Percentiles rank a stretch among this genome's conserved stretches.
Conservation (phyloP, 2,797 vertebrate species). For the Catharus ustulatus region DNA sequence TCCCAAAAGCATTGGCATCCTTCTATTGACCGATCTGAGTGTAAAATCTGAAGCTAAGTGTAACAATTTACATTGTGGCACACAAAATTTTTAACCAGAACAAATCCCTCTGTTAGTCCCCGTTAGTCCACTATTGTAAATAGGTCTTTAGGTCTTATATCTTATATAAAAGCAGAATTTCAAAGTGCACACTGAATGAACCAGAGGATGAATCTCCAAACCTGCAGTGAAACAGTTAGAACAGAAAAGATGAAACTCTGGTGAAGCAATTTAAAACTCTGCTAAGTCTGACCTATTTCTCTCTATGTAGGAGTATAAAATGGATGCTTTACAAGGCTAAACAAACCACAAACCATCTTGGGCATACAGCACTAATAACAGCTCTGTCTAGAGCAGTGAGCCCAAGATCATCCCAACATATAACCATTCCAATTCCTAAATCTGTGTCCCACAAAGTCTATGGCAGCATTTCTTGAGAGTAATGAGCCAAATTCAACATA, state of each 20-base stretch:
- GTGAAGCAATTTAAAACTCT: neutral
- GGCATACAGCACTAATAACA: neutral
- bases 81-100: neutral
- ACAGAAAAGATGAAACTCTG: neutral
- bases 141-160: neutral
- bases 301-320: neutral
- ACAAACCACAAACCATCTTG: slow-evolving; percentile 23
- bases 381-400: neutral
- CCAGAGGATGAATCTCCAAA: neutral
- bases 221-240: neutral
- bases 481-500: slow-evolving; percentile 49
- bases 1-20: neutral
- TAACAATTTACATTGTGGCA: neutral
- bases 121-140: neutral
- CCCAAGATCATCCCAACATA: neutral
- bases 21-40: neutral
- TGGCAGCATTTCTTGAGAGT: slow-evolving; percentile 15
- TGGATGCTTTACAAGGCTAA: neutral
- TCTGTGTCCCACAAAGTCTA: neutral
- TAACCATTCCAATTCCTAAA: neutral
- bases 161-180: neutral
- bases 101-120: neutral
- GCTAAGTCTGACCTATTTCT: slow-evolving; percentile 4
- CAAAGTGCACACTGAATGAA: neutral
- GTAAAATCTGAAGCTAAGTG: neutral